Conservation (phyloP, 2,113 vertebrate species). For the Chrysemys picta region DNA sequence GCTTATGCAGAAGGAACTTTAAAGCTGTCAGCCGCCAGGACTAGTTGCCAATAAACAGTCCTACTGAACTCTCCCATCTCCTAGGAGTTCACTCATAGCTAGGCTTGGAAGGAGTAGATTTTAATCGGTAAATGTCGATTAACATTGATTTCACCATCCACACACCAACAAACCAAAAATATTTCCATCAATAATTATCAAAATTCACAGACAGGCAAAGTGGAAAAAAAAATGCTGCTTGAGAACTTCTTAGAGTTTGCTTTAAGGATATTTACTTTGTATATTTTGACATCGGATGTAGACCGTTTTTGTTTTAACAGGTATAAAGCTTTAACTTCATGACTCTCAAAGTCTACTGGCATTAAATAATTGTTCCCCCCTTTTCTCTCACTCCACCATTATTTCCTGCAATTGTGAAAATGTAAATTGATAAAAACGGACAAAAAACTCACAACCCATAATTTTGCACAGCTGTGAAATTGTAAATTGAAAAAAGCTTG, state of each 20-base stretch:
- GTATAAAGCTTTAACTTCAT: neutral
- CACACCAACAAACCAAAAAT: neutral
- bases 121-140: neutral
- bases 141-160: neutral
- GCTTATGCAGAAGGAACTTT: neutral
- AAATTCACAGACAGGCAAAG: neutral
- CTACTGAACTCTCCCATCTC: neutral
- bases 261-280: neutral
- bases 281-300: neutral
- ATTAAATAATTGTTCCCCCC: neutral
- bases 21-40: accelerated
- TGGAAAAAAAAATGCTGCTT: neutral
- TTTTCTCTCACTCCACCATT: neutral
- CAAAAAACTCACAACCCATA: neutral
- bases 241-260: neutral
- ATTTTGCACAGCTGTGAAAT: neutral
- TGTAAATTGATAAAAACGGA: neutral
- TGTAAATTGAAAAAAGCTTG: neutral
- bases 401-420: neutral
- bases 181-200: neutral
- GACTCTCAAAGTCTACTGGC: neutral
- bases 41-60: neutral
- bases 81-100: neutral
- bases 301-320: neutral
- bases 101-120: neutral